Base-by-base conservation (phyloP, 2,113 vertebrate genomes). In the Brachypteracias leptosomus region DNA sequence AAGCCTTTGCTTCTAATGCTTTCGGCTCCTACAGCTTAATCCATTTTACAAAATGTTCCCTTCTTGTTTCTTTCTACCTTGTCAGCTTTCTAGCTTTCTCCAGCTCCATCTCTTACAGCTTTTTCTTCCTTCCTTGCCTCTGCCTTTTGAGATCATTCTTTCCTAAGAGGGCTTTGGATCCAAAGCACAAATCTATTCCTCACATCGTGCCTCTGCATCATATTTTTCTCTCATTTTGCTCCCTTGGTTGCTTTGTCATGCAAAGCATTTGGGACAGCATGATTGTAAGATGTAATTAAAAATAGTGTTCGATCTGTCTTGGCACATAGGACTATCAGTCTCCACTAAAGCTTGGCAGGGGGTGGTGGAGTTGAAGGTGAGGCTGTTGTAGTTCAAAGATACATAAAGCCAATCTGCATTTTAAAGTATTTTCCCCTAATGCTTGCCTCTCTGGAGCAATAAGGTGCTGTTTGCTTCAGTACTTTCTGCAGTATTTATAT, bases 281-380 rank as follows among this genome's bases (percentile, higher is more conserved):
- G 74, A 57, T 52, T 96, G 76, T 87, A 85, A 93, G 73, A 90
- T 91, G 88, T 76, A 89, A 89, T 95, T 95, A 94, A 96, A 95
- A 84, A 63, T 58, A 90, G 42, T 4, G 65, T 84, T 89, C 14
- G 3, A 61, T 77, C 81, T 87, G 25, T 71, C 47, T 63, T 63
- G 82, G 76, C 66, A 38, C 14, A 10, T 5, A 82, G 58, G 71
- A 28, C 42, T 90, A 47, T 88, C 55, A 84, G 25, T 67, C 35
- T n/a, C 26, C 3, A 20, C 16, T 92, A 70, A 82, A 82, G 68
- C 85, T 40, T 10, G 5, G 51, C 10, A 26, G 51, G 58, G 38
- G 10, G 20, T 2, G 51, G n/a, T 70, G 36, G 36, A 29, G 83
- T 83, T 85, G 71, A 49, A 85, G 55, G 75, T 76, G 54, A 85